Conservation (phyloP, 2,797 vertebrate genomes). For the Acomys russatus region DNA sequence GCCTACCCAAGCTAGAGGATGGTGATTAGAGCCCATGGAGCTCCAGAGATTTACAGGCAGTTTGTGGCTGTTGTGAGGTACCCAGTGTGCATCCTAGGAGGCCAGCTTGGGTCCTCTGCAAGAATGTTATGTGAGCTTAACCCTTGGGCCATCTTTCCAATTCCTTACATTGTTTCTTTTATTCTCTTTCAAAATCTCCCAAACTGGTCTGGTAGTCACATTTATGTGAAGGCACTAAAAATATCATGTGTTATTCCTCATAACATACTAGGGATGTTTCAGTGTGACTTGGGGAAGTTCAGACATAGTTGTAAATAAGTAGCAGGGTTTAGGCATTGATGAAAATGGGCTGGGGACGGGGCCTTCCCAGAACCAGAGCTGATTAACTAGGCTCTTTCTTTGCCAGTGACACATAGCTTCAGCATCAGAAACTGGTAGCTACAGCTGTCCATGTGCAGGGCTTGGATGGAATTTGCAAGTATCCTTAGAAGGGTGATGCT, state of each 20-base stretch:
- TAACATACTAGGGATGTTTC: background rate
- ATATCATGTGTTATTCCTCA: background rate
- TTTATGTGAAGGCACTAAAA: constrained; percentile 36
- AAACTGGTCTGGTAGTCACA: background rate
- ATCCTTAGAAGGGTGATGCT: constrained; percentile 1
- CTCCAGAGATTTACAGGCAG: background rate
- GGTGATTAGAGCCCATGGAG: background rate
- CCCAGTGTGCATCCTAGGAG: background rate
- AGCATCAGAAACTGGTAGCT: constrained; percentile 17
- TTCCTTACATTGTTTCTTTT: background rate
- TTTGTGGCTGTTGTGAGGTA: background rate
- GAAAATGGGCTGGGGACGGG: background rate
- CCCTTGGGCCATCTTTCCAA: background rate
- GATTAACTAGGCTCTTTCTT: constrained; percentile 12
- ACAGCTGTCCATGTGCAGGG: background rate
- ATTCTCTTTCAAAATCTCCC: constrained; percentile 32
- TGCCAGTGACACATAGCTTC: constrained; percentile 10
- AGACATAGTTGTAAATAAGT: background rate
- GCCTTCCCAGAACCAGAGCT: background rate
- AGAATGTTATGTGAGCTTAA: background rate
- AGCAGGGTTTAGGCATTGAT: background rate
- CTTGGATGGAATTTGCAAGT: constrained; percentile 37
- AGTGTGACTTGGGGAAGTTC: constrained; percentile 12
- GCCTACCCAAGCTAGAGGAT: background rate
- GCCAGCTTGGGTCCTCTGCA: background rate